Evolutionary conservation across 1,140 invertebrate species (phyloP), one percentile per base, ranked within the genome.

Genomic region (Calephelis nemesis): DNA sequence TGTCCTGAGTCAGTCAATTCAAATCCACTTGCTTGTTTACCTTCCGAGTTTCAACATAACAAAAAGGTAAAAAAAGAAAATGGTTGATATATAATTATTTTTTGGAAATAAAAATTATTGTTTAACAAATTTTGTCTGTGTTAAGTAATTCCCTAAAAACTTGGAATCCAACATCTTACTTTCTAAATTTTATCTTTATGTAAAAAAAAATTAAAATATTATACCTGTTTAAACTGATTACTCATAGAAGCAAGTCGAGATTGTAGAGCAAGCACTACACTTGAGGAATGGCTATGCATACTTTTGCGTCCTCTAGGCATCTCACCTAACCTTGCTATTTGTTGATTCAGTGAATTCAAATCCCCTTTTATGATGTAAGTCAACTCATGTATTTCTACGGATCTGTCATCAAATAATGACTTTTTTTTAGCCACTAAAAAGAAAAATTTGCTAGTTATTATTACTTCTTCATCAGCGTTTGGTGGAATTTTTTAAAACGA

Each of bases 291-390:
- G 74, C 97, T 98, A 76, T 98, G 95, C 87, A 98, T 94, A 88
- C 98, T 97, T 75, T 93, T 92, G 72, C 96, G 95, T 60, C 93
- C 93, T 85, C 94, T 95, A 7, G 96, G 95, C 75, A 97, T 94
- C 79, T 96, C 95, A 82, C 97, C 96, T 67, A 98, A 89, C 76
- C 94, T 94, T 10, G 97, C 97, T 82, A 99, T 99, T 93, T 99
- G 98, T 85, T 98, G 96, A 93, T 99, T 99, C 65, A 99, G 93
- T 79, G 96, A 97, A 87, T 95, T 96, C 65, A 99, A 94, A 91
- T 99, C 99, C 78, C 97, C 96, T 93, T 99, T 99, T 42, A 99
- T 99, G 58, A 99, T 99, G 81, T 98, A 98, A 1, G 98, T 99
- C 49, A 99, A 90, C 87, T 99, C 98, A 91, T 99, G 98, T 65